phyloP scores from a whole-genome alignment of 2,113 vertebrate genomes.

The Paradisaea rubra region DNA sequence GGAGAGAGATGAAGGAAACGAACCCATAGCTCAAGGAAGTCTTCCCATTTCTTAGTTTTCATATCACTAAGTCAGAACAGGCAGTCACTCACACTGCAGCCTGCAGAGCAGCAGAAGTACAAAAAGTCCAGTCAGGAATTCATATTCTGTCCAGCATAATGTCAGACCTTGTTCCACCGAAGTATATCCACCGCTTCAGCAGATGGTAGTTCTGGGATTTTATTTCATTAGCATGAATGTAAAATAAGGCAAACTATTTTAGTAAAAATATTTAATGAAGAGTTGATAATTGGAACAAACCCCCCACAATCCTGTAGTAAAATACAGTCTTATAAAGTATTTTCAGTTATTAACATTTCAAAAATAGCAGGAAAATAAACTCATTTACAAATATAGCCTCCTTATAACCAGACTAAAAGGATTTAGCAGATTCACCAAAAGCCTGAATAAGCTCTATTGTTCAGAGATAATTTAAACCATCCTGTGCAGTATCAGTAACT shows the following conservation, averaged over 20 bases:
- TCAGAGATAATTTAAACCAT: constrained; percentile 53
- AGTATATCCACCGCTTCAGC: neutral
- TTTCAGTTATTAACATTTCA: neutral
- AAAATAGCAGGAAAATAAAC: neutral
- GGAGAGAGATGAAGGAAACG: neutral
- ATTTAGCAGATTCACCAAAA: constrained; percentile 17
- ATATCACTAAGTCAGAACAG: neutral
- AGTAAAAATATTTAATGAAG: neutral
- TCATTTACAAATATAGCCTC: neutral
- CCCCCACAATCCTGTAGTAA: neutral
- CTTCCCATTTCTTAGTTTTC: neutral
- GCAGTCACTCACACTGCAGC: neutral
- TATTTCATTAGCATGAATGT: neutral
- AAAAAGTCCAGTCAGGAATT: neutral
- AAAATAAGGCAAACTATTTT: neutral
- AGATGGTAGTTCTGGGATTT: neutral
- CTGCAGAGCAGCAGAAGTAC: neutral
- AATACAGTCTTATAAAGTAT: neutral
- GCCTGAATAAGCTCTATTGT: constrained; percentile 33
- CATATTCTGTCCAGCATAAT: neutral
- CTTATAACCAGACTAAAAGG: neutral
- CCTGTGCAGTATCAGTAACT: neutral
- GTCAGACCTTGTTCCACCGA: neutral
- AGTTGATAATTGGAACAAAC: neutral
- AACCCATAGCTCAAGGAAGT: neutral